These are phyloP conservation scores for Nipponacmea schrenckii DNA, from an alignment of 2,888 invertebrate species.

Conservation along the genomic window DNA sequence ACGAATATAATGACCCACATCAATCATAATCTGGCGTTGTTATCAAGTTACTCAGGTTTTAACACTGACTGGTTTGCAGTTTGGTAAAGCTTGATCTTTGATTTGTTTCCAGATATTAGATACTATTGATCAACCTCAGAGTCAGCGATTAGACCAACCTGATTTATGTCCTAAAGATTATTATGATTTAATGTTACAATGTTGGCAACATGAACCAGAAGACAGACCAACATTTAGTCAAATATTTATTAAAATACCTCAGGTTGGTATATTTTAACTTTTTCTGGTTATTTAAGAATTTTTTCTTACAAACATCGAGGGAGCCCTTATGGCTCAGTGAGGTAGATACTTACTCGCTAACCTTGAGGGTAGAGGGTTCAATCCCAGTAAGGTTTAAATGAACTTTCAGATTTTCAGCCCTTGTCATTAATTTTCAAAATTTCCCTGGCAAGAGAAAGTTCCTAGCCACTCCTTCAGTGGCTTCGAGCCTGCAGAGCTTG, in stretches of 20 bases:
- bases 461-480: no score
- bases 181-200: slow-evolving; percentile 90
- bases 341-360: neutral
- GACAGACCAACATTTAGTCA: slow-evolving; percentile 91
- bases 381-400: no score
- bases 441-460: no score
- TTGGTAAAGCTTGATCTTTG: no score
- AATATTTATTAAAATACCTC: slow-evolving; percentile 80
- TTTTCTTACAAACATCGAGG: neutral
- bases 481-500: no score
- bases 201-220: slow-evolving; percentile 93
- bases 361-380: neutral
- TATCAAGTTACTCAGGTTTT: no score
- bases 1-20: no score
- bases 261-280: slow-evolving; percentile 67
- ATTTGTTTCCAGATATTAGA: slow-evolving; percentile 78
- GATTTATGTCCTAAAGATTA: slow-evolving; percentile 95
- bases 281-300: neutral
- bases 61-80: no score
- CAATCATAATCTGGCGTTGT: no score
- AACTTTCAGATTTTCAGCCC: no score
- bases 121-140: slow-evolving; percentile 91
- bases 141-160: slow-evolving; percentile 88
- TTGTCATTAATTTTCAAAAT: no score
- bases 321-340: neutral